Evolutionary conservation across 2,888 invertebrate species (phyloP).

Genomic region (Dermolepida albohirtum): DNA sequence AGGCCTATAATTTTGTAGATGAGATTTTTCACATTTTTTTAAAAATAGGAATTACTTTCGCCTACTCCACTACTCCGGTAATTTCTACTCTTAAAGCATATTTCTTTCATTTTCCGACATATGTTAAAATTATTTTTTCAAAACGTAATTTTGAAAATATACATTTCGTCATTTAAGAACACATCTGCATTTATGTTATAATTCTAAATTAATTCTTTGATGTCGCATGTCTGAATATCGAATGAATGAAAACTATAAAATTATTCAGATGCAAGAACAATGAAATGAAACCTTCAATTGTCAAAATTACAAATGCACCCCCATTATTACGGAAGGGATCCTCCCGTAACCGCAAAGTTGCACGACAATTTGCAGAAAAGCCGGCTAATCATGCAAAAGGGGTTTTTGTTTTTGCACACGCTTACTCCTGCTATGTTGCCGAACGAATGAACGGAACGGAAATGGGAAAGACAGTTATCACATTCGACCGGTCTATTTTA

Average conservation of each 20-base stretch:
- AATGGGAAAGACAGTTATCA: too few relatives aligned
- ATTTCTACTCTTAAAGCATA: too few relatives aligned
- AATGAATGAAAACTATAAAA: neutral
- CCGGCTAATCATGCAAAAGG: constrained; percentile 50
- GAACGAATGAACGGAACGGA: constrained; percentile 8
- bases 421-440: constrained; percentile 18
- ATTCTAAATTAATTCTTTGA: neutral
- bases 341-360: constrained; percentile 47
- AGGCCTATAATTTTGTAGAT: too few relatives aligned
- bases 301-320: constrained; percentile 51
- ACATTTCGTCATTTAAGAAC: too few relatives aligned
- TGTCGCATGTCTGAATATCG: neutral
- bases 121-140: too few relatives aligned
- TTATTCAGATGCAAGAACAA: constrained; percentile 3
- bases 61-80: too few relatives aligned
- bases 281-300: constrained; percentile 39
- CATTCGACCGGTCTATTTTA: constrained; percentile 1
- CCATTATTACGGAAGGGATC: constrained; percentile 11
- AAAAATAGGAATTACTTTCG: too few relatives aligned
- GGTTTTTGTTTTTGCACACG: constrained; percentile 47
- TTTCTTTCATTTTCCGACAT: too few relatives aligned
- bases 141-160: too few relatives aligned
- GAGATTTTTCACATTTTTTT: too few relatives aligned
- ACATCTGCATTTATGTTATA: neutral
- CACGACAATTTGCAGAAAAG: constrained; percentile 53